Evolutionary conservation across 2,113 vertebrate species (phyloP).

Genomic region (Salvelinus sp.): DNA sequence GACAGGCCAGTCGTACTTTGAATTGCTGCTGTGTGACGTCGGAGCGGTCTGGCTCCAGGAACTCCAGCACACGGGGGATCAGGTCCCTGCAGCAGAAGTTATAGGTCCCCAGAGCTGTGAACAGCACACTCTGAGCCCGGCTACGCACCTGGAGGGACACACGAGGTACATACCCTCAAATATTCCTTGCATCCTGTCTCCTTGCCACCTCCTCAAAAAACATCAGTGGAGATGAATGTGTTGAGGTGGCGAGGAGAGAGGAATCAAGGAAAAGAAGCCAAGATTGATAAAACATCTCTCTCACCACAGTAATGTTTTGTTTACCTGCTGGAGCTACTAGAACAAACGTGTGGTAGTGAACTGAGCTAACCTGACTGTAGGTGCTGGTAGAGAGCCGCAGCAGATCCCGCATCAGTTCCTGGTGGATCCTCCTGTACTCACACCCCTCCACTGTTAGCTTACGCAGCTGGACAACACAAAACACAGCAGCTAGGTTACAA

Average conservation of each 20-base stretch:
- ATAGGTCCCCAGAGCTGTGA: constrained; percentile 90
- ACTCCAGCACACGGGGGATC: constrained; percentile 89
- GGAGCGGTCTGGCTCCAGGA: constrained; percentile 81
- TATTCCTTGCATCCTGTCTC: too few relatives aligned
- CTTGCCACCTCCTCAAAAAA: too few relatives aligned
- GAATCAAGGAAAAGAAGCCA: too few relatives aligned
- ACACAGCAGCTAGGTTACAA: neutral
- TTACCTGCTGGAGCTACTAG: too few relatives aligned
- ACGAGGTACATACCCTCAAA: too few relatives aligned
- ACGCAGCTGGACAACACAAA: constrained; percentile 75
- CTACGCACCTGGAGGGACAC: constrained; percentile 82
- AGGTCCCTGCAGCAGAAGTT: constrained; percentile 96
- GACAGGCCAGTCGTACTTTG: constrained; percentile 78
- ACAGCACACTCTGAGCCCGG: constrained; percentile 92
- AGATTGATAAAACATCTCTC: too few relatives aligned
- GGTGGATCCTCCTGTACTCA: constrained; percentile 89
- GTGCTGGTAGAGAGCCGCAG: constrained; percentile 92
- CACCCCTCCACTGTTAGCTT: constrained; percentile 93
- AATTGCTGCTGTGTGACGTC: constrained; percentile 92
- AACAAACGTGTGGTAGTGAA: neutral
- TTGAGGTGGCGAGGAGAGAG: too few relatives aligned
- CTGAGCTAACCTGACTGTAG: constrained; percentile 86
- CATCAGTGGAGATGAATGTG: too few relatives aligned
- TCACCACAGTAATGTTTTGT: too few relatives aligned
- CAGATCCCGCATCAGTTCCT: constrained; percentile 90